phyloP scores from a whole-genome alignment of 2,888 invertebrate genomes.

The Cancer borealis region DNA sequence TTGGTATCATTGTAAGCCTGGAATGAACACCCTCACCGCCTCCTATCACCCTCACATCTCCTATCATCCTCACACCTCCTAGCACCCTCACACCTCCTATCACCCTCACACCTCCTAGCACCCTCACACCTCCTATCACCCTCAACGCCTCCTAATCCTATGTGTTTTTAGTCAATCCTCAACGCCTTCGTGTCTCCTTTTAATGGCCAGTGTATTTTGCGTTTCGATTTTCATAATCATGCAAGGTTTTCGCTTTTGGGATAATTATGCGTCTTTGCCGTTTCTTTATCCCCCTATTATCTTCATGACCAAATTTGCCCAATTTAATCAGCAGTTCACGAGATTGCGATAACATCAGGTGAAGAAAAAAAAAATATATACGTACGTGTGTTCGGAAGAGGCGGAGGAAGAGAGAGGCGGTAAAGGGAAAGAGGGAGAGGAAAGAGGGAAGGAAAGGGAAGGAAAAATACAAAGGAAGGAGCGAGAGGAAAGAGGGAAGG shows the following conservation, averaged over 20 bases:
- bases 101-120: not conserved
- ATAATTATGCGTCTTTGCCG: not conserved
- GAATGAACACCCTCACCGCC: no score
- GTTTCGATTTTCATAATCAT: constrained; percentile 3
- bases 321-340: constrained; percentile 25
- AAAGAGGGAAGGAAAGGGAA: not conserved
- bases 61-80: no score
- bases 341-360: not conserved
- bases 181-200: not conserved
- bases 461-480: not conserved
- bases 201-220: not conserved
- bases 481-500: not conserved
- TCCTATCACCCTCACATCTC: no score
- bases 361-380: not conserved
- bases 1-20: not conserved
- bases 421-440: not conserved
- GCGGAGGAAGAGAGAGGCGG: not conserved
- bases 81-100: no score
- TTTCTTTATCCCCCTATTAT: constrained; percentile 34
- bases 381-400: not conserved
- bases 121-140: not conserved
- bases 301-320: not conserved
- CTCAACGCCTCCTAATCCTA: not conserved
- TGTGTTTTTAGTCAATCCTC: not conserved
- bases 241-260: not conserved